Evolutionary conservation across 2,888 invertebrate genomes (phyloP), one percentile per base, ranked within the genome.

Genomic region (Lycia hirtaria): DNA sequence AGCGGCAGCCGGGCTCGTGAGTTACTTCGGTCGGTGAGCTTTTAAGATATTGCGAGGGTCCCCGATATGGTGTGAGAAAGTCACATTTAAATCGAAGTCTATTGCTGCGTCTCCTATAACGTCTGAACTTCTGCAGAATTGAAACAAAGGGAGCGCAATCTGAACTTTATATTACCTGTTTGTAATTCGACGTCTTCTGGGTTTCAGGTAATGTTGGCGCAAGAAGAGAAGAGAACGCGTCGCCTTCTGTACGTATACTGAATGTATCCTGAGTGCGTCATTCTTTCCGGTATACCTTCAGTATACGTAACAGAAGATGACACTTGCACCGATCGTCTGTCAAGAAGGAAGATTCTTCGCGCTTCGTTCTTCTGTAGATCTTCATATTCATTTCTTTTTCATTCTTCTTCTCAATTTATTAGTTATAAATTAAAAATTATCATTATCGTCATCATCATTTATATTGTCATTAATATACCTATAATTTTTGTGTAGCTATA

Each of bases 241-340:
- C 93, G 96, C 97, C 96, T 97, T 98, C 97, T 97, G 97, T 96
- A 98, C 98, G 98, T 98, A 98, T 98, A 98, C 98, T 98, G 97
- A 98, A 98, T 98, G 98, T 98, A 98, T 98, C 98, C 98, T 98
- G 98, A 98, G 97, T 97, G 97, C 96, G 93, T 95, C 94, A 92
- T 89, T 92, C 95, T 97, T 96, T 98, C 98, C 97, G 98, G 98
- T 98, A 98, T 98, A 98, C 98, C 97, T 98, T 98, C 97, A 97
- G 97, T 98, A 98, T 98, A 98, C 98, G 98, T 98, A 98, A 97
- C 97, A 97, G 97, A 97, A 97, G 97, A 96, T 95, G 95, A 95
- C 96, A 97, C 97, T 93, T 87, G 84, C 95, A 88, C 80, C 95
- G 47, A 20, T 40, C 50, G 33, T 52, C 56, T 10, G 10, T 65